Base-by-base conservation (phyloP, 2,888 invertebrate species). In the Bellardia pandia region DNA sequence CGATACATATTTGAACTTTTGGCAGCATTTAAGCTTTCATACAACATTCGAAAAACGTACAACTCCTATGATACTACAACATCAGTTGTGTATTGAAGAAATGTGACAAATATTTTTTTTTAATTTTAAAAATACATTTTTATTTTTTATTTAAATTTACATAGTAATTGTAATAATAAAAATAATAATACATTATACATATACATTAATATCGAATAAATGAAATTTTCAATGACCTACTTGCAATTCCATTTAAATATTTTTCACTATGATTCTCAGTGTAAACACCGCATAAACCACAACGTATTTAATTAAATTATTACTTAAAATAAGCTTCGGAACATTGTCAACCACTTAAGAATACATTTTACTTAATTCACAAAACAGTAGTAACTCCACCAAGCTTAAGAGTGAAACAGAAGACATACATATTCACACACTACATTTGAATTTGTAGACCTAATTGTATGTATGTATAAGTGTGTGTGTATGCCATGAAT, bases 301-400 rank as follows among this genome's bases (percentile, higher is more conserved):
- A 45, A 68, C 7, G 45, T 68, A 14, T 69, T 69, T 69, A 37
- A 69, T 69, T 69, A 69, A 69, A 51, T 69, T 69, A 53, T 69
- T n/a, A 30, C 30, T 48, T 48, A 56, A 58, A 37, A 9, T 45
- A 48, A 58, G 6, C 45, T 14, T 58, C 42, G 42, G 33, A 45
- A 45, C 48, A 37, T 53, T 68, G 58, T 69, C 69, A 69, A 60
- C 60, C 78, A 71, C 78, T 69, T 78, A 69, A 78, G 45, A 48
- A 69, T 14, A 45, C 45, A 69, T 69, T 78, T 60, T 37, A 69
- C 23, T 69, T 48, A 45, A 69, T 60, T 78, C 37, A 5, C 45
- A 11, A 13, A 66, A 30, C 48, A 42, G 8, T 13, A 56, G 9
- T 5, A 48, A n/a, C 11, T 8, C 3, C 16, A 13, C 45, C 48